Evolutionary conservation across 2,113 vertebrate species (phyloP).

Genomic region (Stegastes partitus): DNA sequence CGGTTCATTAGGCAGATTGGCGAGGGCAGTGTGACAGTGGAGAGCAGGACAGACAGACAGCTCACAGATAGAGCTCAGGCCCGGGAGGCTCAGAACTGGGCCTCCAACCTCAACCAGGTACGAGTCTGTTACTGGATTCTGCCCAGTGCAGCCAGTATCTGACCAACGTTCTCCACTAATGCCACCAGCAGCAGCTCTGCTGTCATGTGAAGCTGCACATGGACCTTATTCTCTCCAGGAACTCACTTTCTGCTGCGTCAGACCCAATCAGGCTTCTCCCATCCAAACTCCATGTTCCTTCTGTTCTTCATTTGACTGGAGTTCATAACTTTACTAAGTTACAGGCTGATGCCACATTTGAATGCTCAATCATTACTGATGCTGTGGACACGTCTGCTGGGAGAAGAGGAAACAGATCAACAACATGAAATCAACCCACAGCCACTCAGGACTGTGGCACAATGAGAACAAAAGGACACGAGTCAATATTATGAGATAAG

Average conservation of each 20-base stretch:
- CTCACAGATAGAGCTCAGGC: conserved; percentile 89
- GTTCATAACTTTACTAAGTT: conserved; percentile 14
- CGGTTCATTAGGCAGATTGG: conserved; percentile 99
- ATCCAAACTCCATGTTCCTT: conserved; percentile 23
- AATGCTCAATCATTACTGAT: background rate
- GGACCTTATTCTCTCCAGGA: conserved; percentile 50
- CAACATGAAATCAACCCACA: too few relatives aligned
- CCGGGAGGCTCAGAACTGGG: conserved; percentile 96
- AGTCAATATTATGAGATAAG: too few relatives aligned
- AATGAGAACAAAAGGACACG: too few relatives aligned
- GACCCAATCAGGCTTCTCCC: conserved; percentile 9
- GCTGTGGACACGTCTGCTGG: background rate
- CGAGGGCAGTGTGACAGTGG: conserved; percentile 93
- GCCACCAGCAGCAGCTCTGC: conserved; percentile 64
- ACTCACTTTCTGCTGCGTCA: conserved; percentile 17
- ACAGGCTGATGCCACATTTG: conserved; percentile 19
- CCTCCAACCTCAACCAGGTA: conserved; percentile 98
- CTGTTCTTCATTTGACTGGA: conserved; percentile 12
- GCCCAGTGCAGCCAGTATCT: conserved; percentile 64
- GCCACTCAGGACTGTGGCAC: too few relatives aligned
- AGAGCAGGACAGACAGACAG: conserved; percentile 87
- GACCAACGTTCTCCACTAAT: conserved; percentile 73
- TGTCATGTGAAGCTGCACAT: conserved; percentile 61
- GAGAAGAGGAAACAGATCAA: background rate
- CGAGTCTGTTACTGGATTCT: conserved; percentile 75